Evolutionary conservation across 2,113 vertebrate genomes (phyloP).

Genomic region (Mustelus asterias): DNA sequence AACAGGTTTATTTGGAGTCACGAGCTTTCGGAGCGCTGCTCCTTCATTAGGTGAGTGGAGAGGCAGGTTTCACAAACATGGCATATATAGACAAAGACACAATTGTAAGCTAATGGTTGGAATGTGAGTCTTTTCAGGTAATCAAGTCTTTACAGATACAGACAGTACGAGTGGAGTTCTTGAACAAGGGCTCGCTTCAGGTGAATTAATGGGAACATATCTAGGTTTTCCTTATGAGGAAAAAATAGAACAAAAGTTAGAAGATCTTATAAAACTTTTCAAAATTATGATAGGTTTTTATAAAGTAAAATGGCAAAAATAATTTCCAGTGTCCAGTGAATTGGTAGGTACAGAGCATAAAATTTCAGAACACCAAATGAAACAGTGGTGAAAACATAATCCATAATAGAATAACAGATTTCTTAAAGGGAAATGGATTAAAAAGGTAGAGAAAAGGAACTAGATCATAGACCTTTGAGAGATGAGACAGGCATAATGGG

Average conservation of each 20-base stretch:
- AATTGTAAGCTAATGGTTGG: too few relatives aligned
- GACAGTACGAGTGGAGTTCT: background rate
- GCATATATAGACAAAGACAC: too few relatives aligned
- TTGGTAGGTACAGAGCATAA: background rate
- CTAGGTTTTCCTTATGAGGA: background rate
- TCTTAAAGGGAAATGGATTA: background rate
- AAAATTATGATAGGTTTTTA: background rate
- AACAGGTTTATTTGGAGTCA: too few relatives aligned
- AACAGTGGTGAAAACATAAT: background rate
- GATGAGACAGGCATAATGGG: background rate
- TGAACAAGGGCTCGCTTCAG: background rate
- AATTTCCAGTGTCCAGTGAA: background rate
- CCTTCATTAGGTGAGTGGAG: too few relatives aligned
- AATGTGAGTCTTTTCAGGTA: too few relatives aligned
- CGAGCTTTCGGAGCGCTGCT: too few relatives aligned
- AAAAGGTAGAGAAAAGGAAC: background rate
- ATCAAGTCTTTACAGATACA: too few relatives aligned
- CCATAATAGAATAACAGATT: background rate
- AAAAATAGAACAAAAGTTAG: background rate
- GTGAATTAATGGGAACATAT: background rate
- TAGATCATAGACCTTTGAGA: background rate
- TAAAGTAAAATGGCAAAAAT: background rate
- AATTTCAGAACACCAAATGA: background rate
- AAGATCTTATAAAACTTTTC: background rate
- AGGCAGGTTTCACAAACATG: too few relatives aligned